Evolutionary conservation across 2,797 vertebrate genomes (phyloP), one percentile per base, ranked within the genome.

Genomic region (Esox masquinongy): DNA sequence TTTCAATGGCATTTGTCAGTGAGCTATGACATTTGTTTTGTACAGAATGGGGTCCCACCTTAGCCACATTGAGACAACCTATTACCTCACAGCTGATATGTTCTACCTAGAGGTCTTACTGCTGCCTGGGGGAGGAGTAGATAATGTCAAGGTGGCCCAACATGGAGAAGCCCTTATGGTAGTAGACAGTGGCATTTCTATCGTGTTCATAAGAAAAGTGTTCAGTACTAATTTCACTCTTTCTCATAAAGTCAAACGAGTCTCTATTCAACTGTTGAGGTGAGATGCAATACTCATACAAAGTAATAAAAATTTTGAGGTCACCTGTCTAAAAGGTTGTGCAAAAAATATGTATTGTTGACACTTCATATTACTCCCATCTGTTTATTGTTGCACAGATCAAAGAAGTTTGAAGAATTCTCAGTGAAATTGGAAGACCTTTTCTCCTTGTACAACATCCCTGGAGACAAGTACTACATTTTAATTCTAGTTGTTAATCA

Each of bases 51-150:
- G 84, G 0, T 94, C 93, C 69, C 93, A 96, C 63, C 14, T 93
- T 78, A 92, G 91, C 70, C 90, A 93, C 17, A 92, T 88, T 4
- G 95, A 95, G 76, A 87, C 88, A n/a, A 85, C 86, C 0, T 97
- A 95, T 89, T 97, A 95, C 88, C 91, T 97, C 87, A 94, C 95
- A 0, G 95, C 95, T 0, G 94, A 95, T 80, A 79, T 95, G 79
- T 96, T 97, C 88, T 97, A 96, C 80, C 68, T 97, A 85, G 96
- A 97, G 90, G 91, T 95, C 83, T 80, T 94, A 61, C 50, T 97
- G 89, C 83, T 94, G 84, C 88, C 84, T 0, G 87, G 90, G 61
- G 96, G 95, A 1, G 77, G 79, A 9, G 94, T 95, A 80, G 73
- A 84, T 51, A 93, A 94, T 69, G 94, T 96, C 1, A 97, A 95